phyloP scores from a whole-genome alignment of 2,797 vertebrate genomes.

The Tauraco hartlaubi region DNA sequence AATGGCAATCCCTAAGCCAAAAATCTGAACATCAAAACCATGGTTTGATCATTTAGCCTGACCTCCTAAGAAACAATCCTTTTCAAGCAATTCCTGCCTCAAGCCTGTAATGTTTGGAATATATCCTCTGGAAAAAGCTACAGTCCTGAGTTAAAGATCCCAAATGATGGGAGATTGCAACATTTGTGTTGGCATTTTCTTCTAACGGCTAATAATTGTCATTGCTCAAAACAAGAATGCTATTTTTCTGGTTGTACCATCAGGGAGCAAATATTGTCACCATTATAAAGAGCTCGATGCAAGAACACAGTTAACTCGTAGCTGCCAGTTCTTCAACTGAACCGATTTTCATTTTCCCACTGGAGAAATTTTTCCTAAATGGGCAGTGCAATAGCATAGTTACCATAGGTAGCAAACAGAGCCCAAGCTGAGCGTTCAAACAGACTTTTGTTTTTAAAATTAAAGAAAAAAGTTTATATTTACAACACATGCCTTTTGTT shows the following conservation, averaged over 20 bases:
- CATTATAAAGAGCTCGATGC: neutral
- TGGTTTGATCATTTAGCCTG: neutral
- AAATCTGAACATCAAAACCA: neutral
- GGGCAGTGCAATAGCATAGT: slow-evolving; percentile 1
- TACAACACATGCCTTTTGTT: slow-evolving; percentile 79
- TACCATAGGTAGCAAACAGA: neutral
- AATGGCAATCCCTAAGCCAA: neutral
- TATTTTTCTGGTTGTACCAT: neutral
- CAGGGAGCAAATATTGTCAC: neutral
- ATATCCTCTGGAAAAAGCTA: neutral
- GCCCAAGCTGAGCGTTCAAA: neutral
- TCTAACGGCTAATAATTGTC: neutral
- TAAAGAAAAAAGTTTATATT: slow-evolving; percentile 32
- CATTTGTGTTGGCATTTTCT: neutral
- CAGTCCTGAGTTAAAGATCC: neutral
- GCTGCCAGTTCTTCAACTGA: neutral
- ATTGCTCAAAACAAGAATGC: neutral
- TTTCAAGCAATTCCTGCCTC: neutral
- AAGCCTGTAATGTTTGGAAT: neutral
- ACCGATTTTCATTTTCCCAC: neutral
- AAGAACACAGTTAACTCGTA: neutral
- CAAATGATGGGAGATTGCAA: neutral
- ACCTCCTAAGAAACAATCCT: neutral
- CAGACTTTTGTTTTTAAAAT: slow-evolving; percentile 39
- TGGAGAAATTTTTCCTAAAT: slow-evolving; percentile 16